Evolutionary conservation across 2,797 vertebrate species (phyloP), one percentile per base, ranked within the genome.

Genomic region (Clarias laeviceps): DNA sequence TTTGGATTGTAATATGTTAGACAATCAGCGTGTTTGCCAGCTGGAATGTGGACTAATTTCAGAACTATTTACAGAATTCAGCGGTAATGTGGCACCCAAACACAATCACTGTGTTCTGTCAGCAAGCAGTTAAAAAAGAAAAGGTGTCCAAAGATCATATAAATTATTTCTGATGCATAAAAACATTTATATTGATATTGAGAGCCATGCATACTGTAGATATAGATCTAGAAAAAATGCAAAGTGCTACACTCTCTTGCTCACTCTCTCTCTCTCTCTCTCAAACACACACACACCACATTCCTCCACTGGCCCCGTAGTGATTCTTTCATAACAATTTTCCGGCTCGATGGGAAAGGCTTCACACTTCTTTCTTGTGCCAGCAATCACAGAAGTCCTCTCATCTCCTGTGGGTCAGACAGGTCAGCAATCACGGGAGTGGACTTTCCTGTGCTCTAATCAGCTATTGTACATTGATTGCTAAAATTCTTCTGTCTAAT

Each of bases 361-460:
- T 50, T 45, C n/a, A 32, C 82, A 81, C 78, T 72, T 27, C 56
- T 85, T 57, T 83, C 14, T 5, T 45, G 1, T 59, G 84, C 87
- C 89, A 90, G 87, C 82, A 88, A 85, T 85, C 87, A 89, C 89
- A 89, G 76, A 85, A 82, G 78, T 89, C 87, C 69, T 82, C 84
- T 84, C 82, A 82, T 86, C 85, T 87, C 82, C 82, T 83, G 64
- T 56, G 64, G 82, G 85, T 86, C 87, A 86, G 82, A 82, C 73
- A 86, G 87, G 85, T 87, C 85, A 86, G 70, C 82, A 83, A 73
- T 86, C 77, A 34, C 54, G 82, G 89, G 89, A 90, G 89, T 87
- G 86, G 87, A 85, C 81, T 59, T 89, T 89, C 89, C 89, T 89
- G 86, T 45, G n/a, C 84, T 83, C 59, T 82, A 89, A 89, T 86